These are phyloP conservation scores for Schizothorax lantsangensis DNA, from an alignment of 2,797 vertebrate species.

Conservation along the genomic window DNA sequence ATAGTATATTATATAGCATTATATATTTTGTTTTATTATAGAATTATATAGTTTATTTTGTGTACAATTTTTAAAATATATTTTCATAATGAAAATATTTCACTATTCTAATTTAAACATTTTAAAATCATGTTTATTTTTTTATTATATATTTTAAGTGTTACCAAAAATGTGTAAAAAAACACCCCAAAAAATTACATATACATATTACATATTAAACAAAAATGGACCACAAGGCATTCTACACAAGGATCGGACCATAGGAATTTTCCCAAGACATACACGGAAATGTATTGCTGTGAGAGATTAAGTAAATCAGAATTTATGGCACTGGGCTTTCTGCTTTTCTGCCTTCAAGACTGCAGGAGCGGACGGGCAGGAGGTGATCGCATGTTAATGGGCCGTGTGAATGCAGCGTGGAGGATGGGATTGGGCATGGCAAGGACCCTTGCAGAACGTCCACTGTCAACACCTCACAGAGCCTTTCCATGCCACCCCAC, in stretches of 20 bases:
- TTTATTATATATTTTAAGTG: no score
- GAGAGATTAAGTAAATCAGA: background rate
- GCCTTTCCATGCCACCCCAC: conserved; percentile 27
- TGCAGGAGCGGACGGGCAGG: conserved; percentile 10
- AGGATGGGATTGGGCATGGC: conserved; percentile 54
- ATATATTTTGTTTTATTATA: no score
- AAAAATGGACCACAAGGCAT: background rate
- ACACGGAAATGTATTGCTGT: background rate
- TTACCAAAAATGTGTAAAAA: background rate
- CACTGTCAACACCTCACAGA: conserved; percentile 55
- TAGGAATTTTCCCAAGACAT: background rate
- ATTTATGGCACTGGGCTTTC: background rate
- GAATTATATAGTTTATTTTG: no score
- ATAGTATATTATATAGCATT: no score
- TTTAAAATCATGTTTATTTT: no score
- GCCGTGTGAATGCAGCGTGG: conserved; percentile 43
- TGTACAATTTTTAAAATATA: no score
- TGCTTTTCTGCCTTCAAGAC: background rate
- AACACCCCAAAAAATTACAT: no score
- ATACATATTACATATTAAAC: background rate
- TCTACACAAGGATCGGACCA: background rate
- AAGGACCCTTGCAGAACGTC: conserved; percentile 35
- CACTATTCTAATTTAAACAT: no score
- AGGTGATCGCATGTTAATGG: conserved; percentile 57
- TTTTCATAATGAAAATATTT: no score